Evolutionary conservation across 2,113 vertebrate species (phyloP).

Genomic region (Callocephalon fimbriatum): DNA sequence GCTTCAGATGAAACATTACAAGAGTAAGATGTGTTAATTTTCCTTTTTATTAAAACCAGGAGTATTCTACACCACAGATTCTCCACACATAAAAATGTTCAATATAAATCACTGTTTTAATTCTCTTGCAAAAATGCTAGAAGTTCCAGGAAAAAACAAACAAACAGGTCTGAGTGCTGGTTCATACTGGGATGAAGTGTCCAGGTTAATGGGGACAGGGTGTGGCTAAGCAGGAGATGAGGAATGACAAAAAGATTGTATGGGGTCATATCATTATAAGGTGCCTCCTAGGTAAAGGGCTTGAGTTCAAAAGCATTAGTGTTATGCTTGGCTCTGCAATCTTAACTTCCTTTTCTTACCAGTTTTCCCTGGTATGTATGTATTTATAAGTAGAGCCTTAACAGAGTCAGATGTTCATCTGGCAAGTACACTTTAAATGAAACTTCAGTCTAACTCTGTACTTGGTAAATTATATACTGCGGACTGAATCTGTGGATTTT

Average conservation of each 20-base stretch:
- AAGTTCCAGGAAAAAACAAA: not conserved
- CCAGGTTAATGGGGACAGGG: not conserved
- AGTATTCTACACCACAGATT: not conserved
- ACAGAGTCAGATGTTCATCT: not conserved
- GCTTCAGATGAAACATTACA: not conserved
- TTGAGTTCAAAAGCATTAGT: not conserved
- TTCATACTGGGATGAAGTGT: not conserved
- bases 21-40: not conserved
- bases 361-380: not conserved
- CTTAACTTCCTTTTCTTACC: not conserved
- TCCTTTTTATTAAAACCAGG: not conserved
- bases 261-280: not conserved
- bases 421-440: not conserved
- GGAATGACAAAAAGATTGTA: not conserved
- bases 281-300: not conserved
- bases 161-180: not conserved
- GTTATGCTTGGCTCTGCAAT: not conserved
- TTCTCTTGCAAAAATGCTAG: not conserved
- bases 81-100: not conserved
- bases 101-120: not conserved
- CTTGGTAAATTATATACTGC: not conserved
- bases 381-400: not conserved
- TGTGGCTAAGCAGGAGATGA: not conserved
- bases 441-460: not conserved
- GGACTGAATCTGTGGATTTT: not conserved